These are phyloP conservation scores for Vulpes ferrilata DNA, from an alignment of 2,113 vertebrate species.

Conservation along the genomic window DNA sequence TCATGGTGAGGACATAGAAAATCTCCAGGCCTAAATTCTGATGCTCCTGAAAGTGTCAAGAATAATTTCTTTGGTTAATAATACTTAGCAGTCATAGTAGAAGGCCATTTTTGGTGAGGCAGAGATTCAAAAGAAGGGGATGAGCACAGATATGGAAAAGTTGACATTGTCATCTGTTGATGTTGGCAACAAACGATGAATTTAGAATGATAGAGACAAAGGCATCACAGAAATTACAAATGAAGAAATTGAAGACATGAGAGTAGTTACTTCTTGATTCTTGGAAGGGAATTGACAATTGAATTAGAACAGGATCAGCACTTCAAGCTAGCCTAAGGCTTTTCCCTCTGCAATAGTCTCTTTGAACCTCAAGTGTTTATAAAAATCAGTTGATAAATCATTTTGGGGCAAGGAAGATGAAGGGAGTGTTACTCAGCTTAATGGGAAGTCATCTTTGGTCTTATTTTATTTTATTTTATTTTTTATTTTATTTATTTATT, in stretches of 20 bases:
- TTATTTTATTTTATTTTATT: too few species aligned
- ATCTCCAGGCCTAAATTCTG: constrained; percentile 53
- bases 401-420: neutral
- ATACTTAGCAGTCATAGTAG: constrained; percentile 71
- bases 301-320: neutral
- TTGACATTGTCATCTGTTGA: neutral
- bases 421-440: neutral
- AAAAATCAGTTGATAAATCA: neutral
- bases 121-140: neutral
- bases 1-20: neutral
- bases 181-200: neutral
- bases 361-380: neutral
- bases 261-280: neutral
- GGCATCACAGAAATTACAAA: neutral
- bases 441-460: neutral
- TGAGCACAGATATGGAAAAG: neutral
- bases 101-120: constrained; percentile 60
- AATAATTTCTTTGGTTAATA: constrained; percentile 76
- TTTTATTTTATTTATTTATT: too few species aligned
- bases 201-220: neutral
- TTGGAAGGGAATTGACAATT: neutral
- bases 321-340: neutral
- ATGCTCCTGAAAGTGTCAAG: constrained; percentile 65
- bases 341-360: neutral
- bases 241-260: neutral